Percentiles rank a stretch among this genome's conserved stretches.
Conservation (phyloP, 2,797 vertebrate genomes). For the Sandelia bainsii region DNA sequence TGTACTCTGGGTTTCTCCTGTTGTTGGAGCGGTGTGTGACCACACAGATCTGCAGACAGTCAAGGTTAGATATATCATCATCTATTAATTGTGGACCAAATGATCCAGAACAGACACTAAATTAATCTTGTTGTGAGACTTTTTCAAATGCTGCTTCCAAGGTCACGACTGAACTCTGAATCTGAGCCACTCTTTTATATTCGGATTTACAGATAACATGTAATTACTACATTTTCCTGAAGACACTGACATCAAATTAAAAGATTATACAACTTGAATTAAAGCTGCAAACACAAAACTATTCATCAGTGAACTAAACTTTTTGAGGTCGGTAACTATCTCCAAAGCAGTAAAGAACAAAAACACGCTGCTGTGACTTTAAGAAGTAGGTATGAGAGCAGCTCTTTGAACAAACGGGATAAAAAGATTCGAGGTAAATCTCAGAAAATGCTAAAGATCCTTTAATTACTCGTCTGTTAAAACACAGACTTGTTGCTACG, state of each 20-base stretch:
- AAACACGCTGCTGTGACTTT: neutral
- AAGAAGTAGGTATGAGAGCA: neutral
- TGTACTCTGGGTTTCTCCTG: too few relatives aligned
- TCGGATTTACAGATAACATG: neutral
- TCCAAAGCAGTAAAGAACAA: neutral
- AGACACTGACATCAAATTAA: too few relatives aligned
- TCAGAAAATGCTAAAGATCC: slow-evolving; percentile 5
- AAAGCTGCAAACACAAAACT: neutral
- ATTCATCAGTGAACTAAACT: neutral
- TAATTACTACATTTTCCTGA: neutral
- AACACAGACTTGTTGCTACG: neutral
- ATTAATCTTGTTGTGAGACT: neutral
- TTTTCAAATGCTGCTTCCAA: too few relatives aligned
- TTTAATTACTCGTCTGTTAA: slow-evolving; percentile 27
- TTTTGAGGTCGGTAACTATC: neutral
- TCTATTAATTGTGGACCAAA: too few relatives aligned
- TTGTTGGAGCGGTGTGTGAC: too few relatives aligned
- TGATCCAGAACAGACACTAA: neutral
- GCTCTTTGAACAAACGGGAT: slow-evolving; percentile 10
- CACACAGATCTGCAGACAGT: too few relatives aligned
- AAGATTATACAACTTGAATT: neutral
- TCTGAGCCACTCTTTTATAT: too few relatives aligned
- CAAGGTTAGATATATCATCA: too few relatives aligned
- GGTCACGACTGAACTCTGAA: too few relatives aligned
- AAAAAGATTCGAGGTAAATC: slow-evolving; percentile 22